phyloP scores from a whole-genome alignment of 1,140 invertebrate species.

The Lysiphlebus fabarum region DNA sequence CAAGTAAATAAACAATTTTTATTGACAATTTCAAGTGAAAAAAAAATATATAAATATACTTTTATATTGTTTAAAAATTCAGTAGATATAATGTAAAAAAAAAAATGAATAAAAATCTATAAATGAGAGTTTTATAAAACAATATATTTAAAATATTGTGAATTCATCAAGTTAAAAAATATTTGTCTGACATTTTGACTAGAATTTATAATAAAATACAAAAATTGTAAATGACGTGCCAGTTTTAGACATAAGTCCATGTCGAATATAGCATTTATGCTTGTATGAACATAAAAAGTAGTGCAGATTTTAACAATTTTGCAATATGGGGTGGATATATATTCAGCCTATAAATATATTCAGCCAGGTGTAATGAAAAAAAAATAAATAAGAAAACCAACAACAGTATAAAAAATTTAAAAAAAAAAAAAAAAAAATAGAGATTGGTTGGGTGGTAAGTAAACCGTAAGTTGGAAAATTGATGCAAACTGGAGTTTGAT shows the following conservation, averaged over 20 bases:
- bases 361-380: conserved; percentile 38
- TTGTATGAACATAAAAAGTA: not conserved
- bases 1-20: too few relatives aligned
- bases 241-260: not conserved
- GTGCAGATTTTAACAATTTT: too few relatives aligned
- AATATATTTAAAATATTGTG: too few relatives aligned
- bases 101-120: too few relatives aligned
- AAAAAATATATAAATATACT: too few relatives aligned
- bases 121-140: too few relatives aligned
- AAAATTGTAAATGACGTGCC: conserved; percentile 6
- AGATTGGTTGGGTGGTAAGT: conserved; percentile 29
- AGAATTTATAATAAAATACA: not conserved
- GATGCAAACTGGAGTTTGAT: conserved; percentile 42
- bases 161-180: conserved; percentile 4
- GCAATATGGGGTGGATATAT: not conserved
- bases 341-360: conserved; percentile 6
- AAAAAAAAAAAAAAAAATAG: too few relatives aligned
- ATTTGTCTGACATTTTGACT: conserved; percentile 7
- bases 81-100: too few relatives aligned
- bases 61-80: too few relatives aligned
- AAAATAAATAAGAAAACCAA: too few relatives aligned
- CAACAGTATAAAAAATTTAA: too few relatives aligned
- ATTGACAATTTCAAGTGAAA: too few relatives aligned
- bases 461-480: conserved; percentile 30
- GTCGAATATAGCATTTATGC: not conserved